Base-by-base conservation (phyloP, 2,888 invertebrate species). In the Choristoneura rosaceana region DNA sequence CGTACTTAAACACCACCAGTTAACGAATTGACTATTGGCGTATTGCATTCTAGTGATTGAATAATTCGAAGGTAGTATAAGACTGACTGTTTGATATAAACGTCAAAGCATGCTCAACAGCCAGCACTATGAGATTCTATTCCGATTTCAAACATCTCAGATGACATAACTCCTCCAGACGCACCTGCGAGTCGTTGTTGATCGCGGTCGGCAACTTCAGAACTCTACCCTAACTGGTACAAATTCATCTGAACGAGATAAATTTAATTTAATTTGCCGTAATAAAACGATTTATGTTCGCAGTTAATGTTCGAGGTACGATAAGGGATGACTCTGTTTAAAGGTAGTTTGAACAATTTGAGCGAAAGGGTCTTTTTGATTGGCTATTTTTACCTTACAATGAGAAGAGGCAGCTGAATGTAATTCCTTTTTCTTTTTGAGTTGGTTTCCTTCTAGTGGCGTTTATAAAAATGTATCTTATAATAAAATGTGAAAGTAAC, bases 201-300 rank as follows among this genome's bases (percentile, higher is more conserved):
- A 1, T 15, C 52, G 9, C 15, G 3, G 17, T 17, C 52, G 52
- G 17, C 15, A 52, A 14, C n/a, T 15, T 52, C 9, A 15, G 17
- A 52, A 15, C 5, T 17, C 52, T 8, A 52, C 52, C 52, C 45
- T 58, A 63, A 47, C 55, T 58, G 62, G 71, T 62, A 45, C 52
- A 67, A 68, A 71, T 47, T 71, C 74, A 69, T 71, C 69, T 74
- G 63, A 71, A 76, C 60, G 63, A 76, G 66, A 76, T 79, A 75
- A 77, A 77, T 77, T 76, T 77, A 75, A 77, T 77, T 74, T 77
- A 77, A 78, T 77, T 78, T 74, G 75, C 70, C 68, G 71, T 66
- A 75, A 68, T 74, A 71, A 70, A 71, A 62, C 66, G 41, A 38
- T 62, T 74, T 66, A 74, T 70, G 69, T 62, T 41, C 47, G n/a